A percentile compares a stretch with the other conserved stretches of the same genome.
phyloP scores from a whole-genome alignment of 35 echinoderm and acorn worm species.

The Apostichopus parvimensis region DNA sequence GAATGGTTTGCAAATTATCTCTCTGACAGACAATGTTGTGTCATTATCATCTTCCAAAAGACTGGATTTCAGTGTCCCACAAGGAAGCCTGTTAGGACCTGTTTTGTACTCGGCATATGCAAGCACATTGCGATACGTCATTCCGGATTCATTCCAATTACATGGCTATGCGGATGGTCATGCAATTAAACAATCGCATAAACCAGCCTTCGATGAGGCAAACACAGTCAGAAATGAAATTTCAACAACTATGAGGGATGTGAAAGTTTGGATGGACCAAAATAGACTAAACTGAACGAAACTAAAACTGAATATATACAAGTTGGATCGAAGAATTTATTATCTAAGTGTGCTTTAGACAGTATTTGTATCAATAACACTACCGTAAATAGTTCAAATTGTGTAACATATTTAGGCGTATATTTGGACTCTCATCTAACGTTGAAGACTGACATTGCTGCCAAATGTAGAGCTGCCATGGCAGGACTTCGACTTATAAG shows the following conservation, averaged over 20 bases:
- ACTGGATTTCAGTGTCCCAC: slow-evolving; percentile 5
- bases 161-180: slow-evolving; percentile 13
- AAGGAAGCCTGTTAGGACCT: neutral
- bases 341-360: neutral
- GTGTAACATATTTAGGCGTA: neutral
- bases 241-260: neutral
- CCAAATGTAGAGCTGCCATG: slow-evolving; percentile 23
- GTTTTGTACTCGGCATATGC: neutral
- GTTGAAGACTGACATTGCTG: neutral
- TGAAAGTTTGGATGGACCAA: neutral
- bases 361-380: neutral
- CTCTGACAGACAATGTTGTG: neutral
- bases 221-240: neutral
- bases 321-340: neutral
- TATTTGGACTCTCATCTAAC: neutral
- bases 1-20: neutral
- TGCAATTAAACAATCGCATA: neutral
- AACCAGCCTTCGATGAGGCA: neutral
- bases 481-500: neutral
- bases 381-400: neutral
- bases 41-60: neutral
- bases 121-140: neutral
- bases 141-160: neutral
- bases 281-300: neutral
- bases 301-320: neutral